phyloP scores from a whole-genome alignment of 2,113 vertebrate species.

The Tichodroma muraria region DNA sequence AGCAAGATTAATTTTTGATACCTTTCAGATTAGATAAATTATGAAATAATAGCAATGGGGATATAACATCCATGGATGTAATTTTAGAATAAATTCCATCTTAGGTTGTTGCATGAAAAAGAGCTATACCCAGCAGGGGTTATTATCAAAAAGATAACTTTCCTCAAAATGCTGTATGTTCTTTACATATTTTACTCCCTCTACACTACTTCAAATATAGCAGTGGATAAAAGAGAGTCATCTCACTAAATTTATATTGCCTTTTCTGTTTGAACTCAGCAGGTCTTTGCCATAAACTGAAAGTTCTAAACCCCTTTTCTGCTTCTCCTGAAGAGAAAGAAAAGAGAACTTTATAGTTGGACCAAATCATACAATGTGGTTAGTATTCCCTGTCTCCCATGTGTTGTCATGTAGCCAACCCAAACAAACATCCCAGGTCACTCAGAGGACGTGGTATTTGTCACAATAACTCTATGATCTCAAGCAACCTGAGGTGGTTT shows the following conservation, averaged over 20 bases:
- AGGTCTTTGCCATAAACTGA: background rate
- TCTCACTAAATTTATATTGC: constrained; percentile 4
- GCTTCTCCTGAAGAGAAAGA: background rate
- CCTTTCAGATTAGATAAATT: background rate
- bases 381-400: background rate
- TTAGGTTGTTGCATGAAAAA: background rate
- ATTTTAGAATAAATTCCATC: background rate
- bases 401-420: constrained; percentile 9
- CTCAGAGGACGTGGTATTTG: background rate
- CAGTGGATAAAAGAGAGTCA: background rate
- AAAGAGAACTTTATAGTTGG: background rate
- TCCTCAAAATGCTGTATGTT: background rate
- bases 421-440: background rate
- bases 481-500: background rate
- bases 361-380: background rate
- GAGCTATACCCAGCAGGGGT: background rate
- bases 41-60: background rate
- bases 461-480: background rate
- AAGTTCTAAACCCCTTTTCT: background rate
- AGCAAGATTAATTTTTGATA: background rate
- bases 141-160: background rate
- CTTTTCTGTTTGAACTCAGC: constrained; percentile 17
- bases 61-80: background rate
- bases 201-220: background rate
- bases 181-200: background rate